phyloP scores from a whole-genome alignment of 2,797 vertebrate species.

The Fistularia tabacaria region DNA sequence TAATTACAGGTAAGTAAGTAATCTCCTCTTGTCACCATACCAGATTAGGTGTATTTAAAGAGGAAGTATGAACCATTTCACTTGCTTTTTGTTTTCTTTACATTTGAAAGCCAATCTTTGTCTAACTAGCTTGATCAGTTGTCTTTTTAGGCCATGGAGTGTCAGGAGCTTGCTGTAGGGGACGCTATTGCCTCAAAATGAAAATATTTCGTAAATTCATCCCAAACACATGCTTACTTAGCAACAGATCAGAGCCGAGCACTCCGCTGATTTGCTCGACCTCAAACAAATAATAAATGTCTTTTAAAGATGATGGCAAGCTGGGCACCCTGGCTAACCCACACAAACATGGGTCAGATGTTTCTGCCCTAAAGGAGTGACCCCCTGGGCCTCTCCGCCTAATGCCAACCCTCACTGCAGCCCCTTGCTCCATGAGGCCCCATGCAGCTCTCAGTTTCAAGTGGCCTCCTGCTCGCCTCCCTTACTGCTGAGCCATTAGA shows the following conservation, averaged over 20 bases:
- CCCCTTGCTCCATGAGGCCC: slow-evolving; percentile 15
- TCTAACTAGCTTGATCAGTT: background rate
- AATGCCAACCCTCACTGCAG: slow-evolving; percentile 21
- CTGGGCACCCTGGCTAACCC: slow-evolving; percentile 41
- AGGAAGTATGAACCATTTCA: too few species aligned
- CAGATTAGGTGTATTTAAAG: too few species aligned
- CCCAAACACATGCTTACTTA: slow-evolving; percentile 16
- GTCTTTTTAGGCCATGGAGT: background rate
- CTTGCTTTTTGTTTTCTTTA: too few species aligned
- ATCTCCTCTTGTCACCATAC: too few species aligned
- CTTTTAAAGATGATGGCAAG: slow-evolving; percentile 73
- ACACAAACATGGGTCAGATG: slow-evolving; percentile 75
- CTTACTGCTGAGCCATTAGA: slow-evolving; percentile 59
- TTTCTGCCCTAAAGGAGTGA: slow-evolving; percentile 67
- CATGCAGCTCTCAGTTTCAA: slow-evolving; percentile 51
- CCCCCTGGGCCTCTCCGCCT: slow-evolving; percentile 32
- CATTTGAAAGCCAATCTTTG: too few species aligned
- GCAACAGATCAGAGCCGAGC: slow-evolving; percentile 7
- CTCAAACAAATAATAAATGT: slow-evolving; percentile 49
- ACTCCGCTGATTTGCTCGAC: slow-evolving; percentile 7
- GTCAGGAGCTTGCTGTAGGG: slow-evolving; percentile 37
- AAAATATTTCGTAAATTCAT: slow-evolving; percentile 4
- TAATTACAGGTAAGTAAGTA: too few species aligned
- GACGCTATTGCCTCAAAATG: slow-evolving; percentile 39
- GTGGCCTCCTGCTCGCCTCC: slow-evolving; percentile 52